A percentile compares a stretch with the other conserved stretches of the same genome.
These are phyloP conservation scores for Loriculus beryllinus DNA, from an alignment of 2,797 vertebrate species.

Conservation along the genomic window DNA sequence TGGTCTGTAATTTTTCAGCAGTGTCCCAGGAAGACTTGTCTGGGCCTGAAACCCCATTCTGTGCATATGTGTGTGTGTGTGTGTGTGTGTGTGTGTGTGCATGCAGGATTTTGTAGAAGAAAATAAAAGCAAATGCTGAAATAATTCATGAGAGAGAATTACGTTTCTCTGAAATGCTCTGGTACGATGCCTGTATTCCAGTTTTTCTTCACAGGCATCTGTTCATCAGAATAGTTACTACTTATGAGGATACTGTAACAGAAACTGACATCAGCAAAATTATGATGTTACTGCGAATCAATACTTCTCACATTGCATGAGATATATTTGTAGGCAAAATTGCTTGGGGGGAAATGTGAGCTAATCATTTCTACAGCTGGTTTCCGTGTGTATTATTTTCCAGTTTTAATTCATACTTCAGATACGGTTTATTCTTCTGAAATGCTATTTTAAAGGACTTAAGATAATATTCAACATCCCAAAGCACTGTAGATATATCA, in stretches of 20 bases:
- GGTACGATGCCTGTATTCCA: not conserved
- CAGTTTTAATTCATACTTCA: constrained; percentile 20
- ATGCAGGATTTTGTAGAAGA: not conserved
- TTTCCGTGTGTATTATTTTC: constrained; percentile 36
- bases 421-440: constrained; percentile 45
- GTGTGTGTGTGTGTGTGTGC: too few relatives aligned
- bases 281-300: not conserved
- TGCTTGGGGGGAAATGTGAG: not conserved
- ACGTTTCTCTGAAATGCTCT: not conserved
- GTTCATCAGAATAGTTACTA: not conserved
- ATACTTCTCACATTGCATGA: not conserved
- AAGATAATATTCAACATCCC: constrained; percentile 18
- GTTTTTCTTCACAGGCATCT: not conserved
- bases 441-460: constrained; percentile 13
- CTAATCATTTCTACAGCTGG: constrained; percentile 33
- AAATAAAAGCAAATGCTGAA: not conserved
- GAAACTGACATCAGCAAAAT: constrained; percentile 57
- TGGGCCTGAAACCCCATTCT: not conserved
- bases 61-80: fast-evolving
- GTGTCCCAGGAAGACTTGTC: not conserved
- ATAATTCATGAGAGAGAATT: not conserved
- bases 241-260: not conserved
- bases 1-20: not conserved
- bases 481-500: constrained; percentile 30
- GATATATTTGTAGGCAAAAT: constrained; percentile 43